Evolutionary conservation across 2,113 vertebrate genomes (phyloP).

Genomic region (Todiramphus saurophagus): DNA sequence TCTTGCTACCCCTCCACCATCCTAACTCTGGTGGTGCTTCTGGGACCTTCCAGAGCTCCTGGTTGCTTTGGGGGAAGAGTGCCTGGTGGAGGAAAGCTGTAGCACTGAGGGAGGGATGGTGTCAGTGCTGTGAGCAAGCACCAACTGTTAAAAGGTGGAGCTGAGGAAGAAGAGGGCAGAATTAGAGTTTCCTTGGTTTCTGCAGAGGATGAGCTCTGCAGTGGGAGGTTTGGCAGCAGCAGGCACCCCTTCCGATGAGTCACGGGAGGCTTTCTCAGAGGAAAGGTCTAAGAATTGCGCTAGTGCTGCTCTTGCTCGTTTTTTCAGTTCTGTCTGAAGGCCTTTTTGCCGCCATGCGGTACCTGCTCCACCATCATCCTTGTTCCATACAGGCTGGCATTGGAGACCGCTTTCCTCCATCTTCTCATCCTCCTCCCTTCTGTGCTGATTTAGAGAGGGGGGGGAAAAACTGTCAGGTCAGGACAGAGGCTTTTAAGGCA

Average conservation of each 20-base stretch:
- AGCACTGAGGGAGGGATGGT: neutral
- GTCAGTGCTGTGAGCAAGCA: neutral
- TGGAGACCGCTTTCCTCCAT: neutral
- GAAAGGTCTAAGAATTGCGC: neutral
- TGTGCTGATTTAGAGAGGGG: neutral
- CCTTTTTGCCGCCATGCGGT: neutral
- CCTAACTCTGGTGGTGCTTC: neutral
- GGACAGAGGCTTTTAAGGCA: neutral
- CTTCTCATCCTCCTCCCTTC: neutral
- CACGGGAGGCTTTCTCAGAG: slow-evolving; percentile 6
- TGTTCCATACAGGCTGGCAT: neutral
- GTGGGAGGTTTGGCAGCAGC: slow-evolving; percentile 48
- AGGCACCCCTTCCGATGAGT: slow-evolving; percentile 17
- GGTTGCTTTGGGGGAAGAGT: neutral
- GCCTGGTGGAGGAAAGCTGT: neutral
- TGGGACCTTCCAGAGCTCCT: neutral
- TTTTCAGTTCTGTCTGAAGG: neutral
- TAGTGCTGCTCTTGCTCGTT: neutral
- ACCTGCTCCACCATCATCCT: neutral
- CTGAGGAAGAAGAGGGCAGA: neutral
- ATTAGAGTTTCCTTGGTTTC: slow-evolving; percentile 27
- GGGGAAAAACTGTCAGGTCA: neutral
- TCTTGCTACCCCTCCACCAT: neutral
- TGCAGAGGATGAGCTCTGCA: slow-evolving; percentile 18
- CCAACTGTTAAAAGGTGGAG: neutral